phyloP scores from a whole-genome alignment of 2,888 invertebrate species.

The Octodonta nipae region DNA sequence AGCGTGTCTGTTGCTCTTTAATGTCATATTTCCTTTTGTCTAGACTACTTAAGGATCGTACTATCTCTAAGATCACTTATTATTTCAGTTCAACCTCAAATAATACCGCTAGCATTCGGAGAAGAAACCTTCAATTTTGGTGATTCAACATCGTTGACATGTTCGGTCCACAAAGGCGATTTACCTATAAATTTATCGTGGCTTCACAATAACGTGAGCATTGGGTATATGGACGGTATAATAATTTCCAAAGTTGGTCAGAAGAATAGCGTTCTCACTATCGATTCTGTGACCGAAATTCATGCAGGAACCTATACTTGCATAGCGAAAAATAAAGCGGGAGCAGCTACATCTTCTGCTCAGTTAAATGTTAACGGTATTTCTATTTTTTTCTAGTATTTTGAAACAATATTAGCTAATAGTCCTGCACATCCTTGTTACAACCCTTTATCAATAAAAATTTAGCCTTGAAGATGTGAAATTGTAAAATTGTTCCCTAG shows the following conservation, averaged over 20 bases:
- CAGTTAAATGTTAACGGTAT: constrained; percentile 53
- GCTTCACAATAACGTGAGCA: constrained; percentile 43
- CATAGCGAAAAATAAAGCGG: constrained; percentile 47
- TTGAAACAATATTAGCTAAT: too few species aligned
- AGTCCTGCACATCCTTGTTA: too few species aligned
- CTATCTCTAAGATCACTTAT: constrained; percentile 7
- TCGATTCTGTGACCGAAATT: constrained; percentile 43
- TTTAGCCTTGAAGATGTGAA: too few species aligned
- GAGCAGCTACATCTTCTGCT: constrained; percentile 41
- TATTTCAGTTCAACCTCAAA: constrained; percentile 37
- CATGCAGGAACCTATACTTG: constrained; percentile 52
- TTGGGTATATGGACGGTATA: constrained; percentile 20
- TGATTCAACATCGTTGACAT: constrained; percentile 30
- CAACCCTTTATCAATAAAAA: too few species aligned
- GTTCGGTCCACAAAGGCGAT: constrained; percentile 64
- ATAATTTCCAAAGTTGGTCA: constrained; percentile 36
- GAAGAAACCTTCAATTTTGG: constrained; percentile 44
- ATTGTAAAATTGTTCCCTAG: too few species aligned
- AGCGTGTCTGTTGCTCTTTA: neutral
- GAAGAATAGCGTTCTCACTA: constrained; percentile 42
- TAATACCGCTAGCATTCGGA: constrained; percentile 58
- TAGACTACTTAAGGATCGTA: too few species aligned
- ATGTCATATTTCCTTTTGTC: neutral
- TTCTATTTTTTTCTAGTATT: too few species aligned
- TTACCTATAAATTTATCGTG: constrained; percentile 61